Evolutionary conservation across 2,888 invertebrate genomes (phyloP).

Genomic region (Parelbella ahira): DNA sequence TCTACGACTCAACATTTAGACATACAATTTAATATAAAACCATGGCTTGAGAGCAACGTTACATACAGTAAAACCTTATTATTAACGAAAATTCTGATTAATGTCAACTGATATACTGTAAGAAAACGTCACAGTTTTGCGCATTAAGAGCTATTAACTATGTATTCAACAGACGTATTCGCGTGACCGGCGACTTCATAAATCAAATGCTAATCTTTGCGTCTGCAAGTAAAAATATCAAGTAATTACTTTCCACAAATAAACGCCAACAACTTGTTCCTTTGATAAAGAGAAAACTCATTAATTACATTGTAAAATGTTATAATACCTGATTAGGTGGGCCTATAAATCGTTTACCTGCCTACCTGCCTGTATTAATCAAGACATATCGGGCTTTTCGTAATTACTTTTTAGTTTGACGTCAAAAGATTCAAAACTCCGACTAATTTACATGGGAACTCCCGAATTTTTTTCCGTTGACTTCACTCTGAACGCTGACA

Average conservation of each 20-base stretch:
- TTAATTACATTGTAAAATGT: slow-evolving; percentile 23
- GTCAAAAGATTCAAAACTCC: slow-evolving; percentile 9
- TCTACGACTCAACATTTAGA: too few relatives aligned
- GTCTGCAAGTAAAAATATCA: slow-evolving; percentile 31
- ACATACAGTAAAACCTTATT: too few relatives aligned
- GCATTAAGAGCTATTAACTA: too few relatives aligned
- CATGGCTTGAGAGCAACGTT: too few relatives aligned
- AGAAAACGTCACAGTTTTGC: too few relatives aligned
- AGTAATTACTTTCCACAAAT: slow-evolving; percentile 34
- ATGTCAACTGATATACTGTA: too few relatives aligned
- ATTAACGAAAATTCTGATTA: too few relatives aligned
- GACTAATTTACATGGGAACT: slow-evolving; percentile 1
- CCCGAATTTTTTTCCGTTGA: background rate
- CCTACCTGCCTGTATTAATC: slow-evolving; percentile 19
- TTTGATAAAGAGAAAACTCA: slow-evolving; percentile 23
- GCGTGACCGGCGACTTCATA: slow-evolving; percentile 31
- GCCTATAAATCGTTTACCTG: slow-evolving; percentile 20
- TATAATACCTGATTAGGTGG: slow-evolving; percentile 21
- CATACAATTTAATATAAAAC: too few relatives aligned
- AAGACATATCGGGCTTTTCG: slow-evolving; percentile 18
- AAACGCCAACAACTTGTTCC: slow-evolving; percentile 27
- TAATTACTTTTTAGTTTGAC: slow-evolving; percentile 21
- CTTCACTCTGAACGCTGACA: background rate
- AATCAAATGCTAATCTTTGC: slow-evolving; percentile 33
- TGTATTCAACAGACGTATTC: slow-evolving; percentile 11